Percentiles rank a stretch among this genome's conserved stretches.
Conservation (phyloP, 2,113 vertebrate genomes). For the Macheiramphus alcinus region DNA sequence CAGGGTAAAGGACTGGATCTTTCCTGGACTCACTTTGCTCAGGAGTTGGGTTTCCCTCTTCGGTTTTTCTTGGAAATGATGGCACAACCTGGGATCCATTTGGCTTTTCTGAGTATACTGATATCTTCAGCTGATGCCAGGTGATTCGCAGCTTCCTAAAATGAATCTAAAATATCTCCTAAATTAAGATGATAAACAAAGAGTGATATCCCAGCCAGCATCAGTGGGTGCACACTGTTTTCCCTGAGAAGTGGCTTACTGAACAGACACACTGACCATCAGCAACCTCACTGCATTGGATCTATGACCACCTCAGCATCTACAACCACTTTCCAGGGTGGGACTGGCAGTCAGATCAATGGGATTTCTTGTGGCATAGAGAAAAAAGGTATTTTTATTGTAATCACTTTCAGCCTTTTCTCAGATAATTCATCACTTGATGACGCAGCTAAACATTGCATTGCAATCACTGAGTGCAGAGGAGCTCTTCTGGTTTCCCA, state of each 20-base stretch:
- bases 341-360: not conserved
- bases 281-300: not conserved
- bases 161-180: not conserved
- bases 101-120: not conserved
- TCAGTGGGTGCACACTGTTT: not conserved
- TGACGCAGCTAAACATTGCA: rapidly evolving
- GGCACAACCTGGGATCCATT: not conserved
- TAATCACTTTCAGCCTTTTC: not conserved
- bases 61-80: not conserved
- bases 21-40: not conserved
- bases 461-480: not conserved
- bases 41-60: not conserved
- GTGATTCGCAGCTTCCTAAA: not conserved
- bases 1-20: not conserved
- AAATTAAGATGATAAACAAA: not conserved
- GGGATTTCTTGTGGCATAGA: not conserved
- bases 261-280: not conserved
- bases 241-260: not conserved
- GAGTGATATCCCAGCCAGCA: not conserved
- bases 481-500: not conserved
- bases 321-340: not conserved
- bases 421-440: not conserved
- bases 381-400: not conserved
- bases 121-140: not conserved
- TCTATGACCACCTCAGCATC: not conserved